Conservation (phyloP, 2,113 vertebrate genomes). For the Trogon surrucura region DNA sequence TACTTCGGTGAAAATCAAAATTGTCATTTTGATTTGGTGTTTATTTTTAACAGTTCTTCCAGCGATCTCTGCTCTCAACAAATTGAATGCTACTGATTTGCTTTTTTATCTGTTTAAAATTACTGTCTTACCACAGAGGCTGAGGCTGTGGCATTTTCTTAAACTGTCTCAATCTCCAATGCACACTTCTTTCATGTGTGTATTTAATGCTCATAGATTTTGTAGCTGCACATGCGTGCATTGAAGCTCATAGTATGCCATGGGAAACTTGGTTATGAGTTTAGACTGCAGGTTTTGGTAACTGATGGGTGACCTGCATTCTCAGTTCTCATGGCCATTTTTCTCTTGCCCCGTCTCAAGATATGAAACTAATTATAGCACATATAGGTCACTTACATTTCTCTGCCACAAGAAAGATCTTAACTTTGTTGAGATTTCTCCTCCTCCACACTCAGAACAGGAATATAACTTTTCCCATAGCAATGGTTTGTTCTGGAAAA, state of each 20-base stretch:
- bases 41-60: not conserved
- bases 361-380: conserved; percentile 45
- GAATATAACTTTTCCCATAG: not conserved
- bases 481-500: not conserved
- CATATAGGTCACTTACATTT: not conserved
- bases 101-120: not conserved
- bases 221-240: not conserved
- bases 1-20: not conserved
- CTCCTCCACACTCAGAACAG: not conserved
- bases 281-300: not conserved
- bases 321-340: conserved; percentile 30
- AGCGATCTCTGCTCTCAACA: not conserved
- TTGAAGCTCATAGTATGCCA: not conserved
- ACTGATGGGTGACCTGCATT: conserved; percentile 7
- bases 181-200: not conserved
- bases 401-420: not conserved
- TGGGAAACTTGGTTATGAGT: conserved; percentile 10
- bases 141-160: not conserved
- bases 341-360: conserved; percentile 23
- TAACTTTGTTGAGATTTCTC: conserved; percentile 8
- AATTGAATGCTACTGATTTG: not conserved
- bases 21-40: not conserved
- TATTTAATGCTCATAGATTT: not conserved
- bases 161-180: not conserved
- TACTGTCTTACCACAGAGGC: not conserved